A percentile compares a stretch with the other conserved stretches of the same genome.
phyloP scores from a whole-genome alignment of 2,113 vertebrate species.

The Neolamprologus ventralis region DNA sequence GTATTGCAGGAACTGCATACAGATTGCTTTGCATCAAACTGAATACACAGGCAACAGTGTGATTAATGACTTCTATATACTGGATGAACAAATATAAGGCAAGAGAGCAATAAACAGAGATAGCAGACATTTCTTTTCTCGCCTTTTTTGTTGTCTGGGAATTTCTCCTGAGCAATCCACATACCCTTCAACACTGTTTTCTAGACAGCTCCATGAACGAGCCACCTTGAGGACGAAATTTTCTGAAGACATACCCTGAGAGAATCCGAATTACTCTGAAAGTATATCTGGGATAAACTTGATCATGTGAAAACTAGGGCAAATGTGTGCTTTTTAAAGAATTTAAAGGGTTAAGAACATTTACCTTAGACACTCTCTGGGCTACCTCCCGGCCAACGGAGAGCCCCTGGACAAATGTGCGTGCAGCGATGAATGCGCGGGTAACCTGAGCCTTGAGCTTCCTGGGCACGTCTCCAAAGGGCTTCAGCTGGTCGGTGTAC shows the following conservation, averaged over 20 bases:
- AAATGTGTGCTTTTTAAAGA: background rate
- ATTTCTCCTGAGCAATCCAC: conserved; percentile 16
- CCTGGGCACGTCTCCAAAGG: conserved; percentile 91
- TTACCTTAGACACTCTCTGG: conserved; percentile 96
- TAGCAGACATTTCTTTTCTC: background rate
- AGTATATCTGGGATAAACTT: background rate
- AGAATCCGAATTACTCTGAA: background rate
- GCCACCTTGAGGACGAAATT: background rate
- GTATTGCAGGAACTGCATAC: conserved; percentile 26
- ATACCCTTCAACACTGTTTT: background rate
- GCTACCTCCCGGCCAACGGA: conserved; percentile 92
- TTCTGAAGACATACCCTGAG: conserved; percentile 9
- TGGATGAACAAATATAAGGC: conserved; percentile 43
- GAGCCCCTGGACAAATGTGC: conserved; percentile 94
- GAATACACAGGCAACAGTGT: conserved; percentile 24
- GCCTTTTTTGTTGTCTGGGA: background rate
- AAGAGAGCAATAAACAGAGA: conserved; percentile 35
- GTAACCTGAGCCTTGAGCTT: conserved; percentile 93
- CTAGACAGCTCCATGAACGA: background rate
- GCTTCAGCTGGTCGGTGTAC: conserved; percentile 93
- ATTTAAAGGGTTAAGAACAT: background rate
- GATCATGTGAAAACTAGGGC: background rate
- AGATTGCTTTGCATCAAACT: conserved; percentile 48
- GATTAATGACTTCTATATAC: conserved; percentile 41
- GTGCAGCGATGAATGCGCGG: conserved; percentile 87